Evolutionary conservation across 2,888 invertebrate genomes (phyloP).

Genomic region (Ectemnius cavifrons): DNA sequence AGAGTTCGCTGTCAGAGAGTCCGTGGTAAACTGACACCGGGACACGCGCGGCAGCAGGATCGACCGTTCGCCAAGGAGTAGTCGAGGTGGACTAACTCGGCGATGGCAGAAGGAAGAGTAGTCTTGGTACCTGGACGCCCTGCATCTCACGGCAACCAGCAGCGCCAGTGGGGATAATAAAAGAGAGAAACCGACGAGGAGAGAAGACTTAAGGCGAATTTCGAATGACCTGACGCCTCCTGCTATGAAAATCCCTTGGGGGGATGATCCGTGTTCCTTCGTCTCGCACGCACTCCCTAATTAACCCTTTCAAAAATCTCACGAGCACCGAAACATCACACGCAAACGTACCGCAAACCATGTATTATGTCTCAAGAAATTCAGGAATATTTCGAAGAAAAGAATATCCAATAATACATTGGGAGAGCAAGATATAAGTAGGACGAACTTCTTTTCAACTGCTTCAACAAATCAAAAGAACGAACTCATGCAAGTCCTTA

Average conservation of each 20-base stretch:
- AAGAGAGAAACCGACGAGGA: not conserved
- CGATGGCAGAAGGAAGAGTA: no score
- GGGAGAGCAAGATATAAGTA: no score
- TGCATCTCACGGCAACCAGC: not conserved
- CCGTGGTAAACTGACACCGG: slow-evolving; percentile 25
- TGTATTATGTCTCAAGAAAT: no score
- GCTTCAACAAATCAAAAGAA: no score
- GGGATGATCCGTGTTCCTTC: not conserved
- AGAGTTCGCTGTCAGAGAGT: slow-evolving; percentile 4
- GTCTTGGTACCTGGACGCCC: not conserved
- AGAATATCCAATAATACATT: no score
- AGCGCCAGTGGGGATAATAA: not conserved
- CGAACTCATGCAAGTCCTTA: no score
- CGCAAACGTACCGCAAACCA: no score
- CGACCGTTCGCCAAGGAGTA: slow-evolving; percentile 9
- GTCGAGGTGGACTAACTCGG: slow-evolving; percentile 21
- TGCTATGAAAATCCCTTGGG: not conserved
- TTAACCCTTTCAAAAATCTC: not conserved
- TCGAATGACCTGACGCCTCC: not conserved
- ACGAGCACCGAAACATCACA: no score
- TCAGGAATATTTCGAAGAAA: no score
- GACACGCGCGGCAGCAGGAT: not conserved
- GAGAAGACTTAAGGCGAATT: not conserved
- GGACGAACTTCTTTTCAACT: no score
- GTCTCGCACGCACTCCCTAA: not conserved